A percentile compares a stretch with the other conserved stretches of the same genome.
These are phyloP conservation scores for Tenthredo amoena DNA, from an alignment of 2,888 invertebrate species.

Conservation along the genomic window DNA sequence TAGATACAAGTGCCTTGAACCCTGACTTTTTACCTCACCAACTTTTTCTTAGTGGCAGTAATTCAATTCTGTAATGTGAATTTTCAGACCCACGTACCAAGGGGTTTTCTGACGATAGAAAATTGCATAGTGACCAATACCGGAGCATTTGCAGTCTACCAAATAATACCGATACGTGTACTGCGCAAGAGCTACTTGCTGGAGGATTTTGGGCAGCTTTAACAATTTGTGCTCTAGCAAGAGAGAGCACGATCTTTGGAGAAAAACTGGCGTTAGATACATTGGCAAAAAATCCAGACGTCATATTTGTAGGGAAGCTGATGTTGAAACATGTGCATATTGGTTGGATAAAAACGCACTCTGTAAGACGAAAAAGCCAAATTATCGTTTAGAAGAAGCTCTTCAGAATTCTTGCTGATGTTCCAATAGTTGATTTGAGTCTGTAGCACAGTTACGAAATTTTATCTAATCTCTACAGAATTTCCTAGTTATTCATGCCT, in stretches of 20 bases:
- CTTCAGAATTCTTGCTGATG: not conserved
- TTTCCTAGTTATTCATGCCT: no score
- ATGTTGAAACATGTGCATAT: conserved; percentile 89
- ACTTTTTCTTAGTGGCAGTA: no score
- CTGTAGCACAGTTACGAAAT: no score
- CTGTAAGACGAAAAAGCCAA: conserved; percentile 59
- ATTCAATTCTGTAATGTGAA: not conserved
- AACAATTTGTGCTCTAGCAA: conserved; percentile 82
- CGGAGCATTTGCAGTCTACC: conserved; percentile 81
- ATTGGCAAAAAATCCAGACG: conserved; percentile 70
- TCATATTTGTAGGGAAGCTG: conserved; percentile 82
- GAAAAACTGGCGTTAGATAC: conserved; percentile 65
- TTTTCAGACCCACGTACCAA: conserved; percentile 67
- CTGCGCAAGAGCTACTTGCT: conserved; percentile 86
- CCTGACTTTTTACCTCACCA: not conserved
- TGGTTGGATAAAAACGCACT: conserved; percentile 91
- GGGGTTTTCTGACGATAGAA: conserved; percentile 69
- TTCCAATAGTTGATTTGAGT: not conserved
- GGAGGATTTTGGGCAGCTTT: conserved; percentile 84
- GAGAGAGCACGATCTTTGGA: conserved; percentile 81
- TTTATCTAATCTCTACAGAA: no score
- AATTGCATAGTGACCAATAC: conserved; percentile 74
- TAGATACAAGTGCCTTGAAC: not conserved
- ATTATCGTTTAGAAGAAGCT: not conserved
- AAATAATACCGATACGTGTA: conserved; percentile 84